Evolutionary conservation across 64 coral and sea anemone genomes (phyloP).

Genomic region (Catalaphyllia jardinei): DNA sequence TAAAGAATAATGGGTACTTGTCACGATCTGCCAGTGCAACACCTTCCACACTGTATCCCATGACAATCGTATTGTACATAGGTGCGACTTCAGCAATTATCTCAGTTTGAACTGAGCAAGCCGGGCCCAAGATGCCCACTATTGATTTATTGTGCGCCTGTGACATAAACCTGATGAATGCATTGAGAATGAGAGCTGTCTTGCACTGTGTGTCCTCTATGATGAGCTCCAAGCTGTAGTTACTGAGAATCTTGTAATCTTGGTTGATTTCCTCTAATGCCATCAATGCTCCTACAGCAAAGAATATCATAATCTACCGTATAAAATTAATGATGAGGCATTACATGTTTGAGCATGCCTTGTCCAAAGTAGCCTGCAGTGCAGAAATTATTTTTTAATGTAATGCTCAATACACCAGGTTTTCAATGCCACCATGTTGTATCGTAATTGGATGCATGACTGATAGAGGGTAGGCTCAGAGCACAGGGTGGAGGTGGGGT

Average conservation of each 20-base stretch:
- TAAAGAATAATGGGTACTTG: conserved; percentile 87
- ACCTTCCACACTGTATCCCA: conserved; percentile 89
- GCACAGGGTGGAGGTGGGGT: no score
- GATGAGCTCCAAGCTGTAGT: conserved; percentile 73
- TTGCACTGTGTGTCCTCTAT: conserved; percentile 82
- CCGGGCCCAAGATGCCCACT: conserved; percentile 77
- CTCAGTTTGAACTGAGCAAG: conserved; percentile 84
- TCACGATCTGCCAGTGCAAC: conserved; percentile 64
- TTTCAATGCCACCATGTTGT: no score
- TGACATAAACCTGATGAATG: conserved; percentile 84
- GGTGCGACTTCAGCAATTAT: conserved; percentile 83
- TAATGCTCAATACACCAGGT: no score
- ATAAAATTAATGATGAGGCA: no score
- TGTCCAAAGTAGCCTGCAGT: no score
- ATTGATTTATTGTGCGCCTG: conserved; percentile 47
- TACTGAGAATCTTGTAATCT: conserved; percentile 50
- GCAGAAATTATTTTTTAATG: no score
- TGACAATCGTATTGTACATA: conserved; percentile 74
- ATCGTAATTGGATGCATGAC: no score
- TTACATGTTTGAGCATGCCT: no score
- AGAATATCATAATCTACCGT: not conserved
- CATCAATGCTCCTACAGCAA: conserved; percentile 68
- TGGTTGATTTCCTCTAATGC: conserved; percentile 67
- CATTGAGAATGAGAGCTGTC: conserved; percentile 76
- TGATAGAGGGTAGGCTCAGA: no score